phyloP scores from a whole-genome alignment of 2,888 invertebrate species.

The Plagiodera versicolora region DNA sequence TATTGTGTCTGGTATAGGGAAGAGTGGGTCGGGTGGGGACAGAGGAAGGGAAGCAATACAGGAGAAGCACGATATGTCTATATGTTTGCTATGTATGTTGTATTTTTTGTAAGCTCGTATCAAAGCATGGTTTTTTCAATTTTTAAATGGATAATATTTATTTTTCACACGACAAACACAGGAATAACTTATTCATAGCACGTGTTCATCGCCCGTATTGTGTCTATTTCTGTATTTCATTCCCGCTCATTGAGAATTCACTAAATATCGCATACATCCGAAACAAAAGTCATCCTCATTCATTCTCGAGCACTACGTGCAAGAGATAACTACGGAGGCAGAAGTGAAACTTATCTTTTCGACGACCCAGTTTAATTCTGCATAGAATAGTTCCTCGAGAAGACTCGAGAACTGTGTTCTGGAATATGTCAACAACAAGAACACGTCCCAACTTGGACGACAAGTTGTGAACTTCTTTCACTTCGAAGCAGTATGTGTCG shows the following conservation, averaged over 20 bases:
- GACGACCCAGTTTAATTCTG: not conserved
- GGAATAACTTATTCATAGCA: no score
- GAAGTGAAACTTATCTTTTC: not conserved
- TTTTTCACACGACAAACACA: no score
- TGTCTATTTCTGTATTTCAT: no score
- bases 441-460: not conserved
- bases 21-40: no score
- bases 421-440: not conserved
- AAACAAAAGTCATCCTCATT: not conserved
- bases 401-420: not conserved
- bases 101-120: no score
- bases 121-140: no score
- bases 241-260: not conserved
- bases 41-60: no score
- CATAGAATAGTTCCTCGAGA: not conserved
- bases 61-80: no score
- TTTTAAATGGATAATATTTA: no score
- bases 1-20: no score
- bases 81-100: no score
- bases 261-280: not conserved
- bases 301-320: not conserved
- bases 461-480: not conserved
- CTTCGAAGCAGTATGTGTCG: not conserved
- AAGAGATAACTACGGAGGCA: not conserved
- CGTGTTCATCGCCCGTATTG: no score